Base-by-base conservation (phyloP, 2,888 invertebrate genomes). In the Sisyra terminalis region DNA sequence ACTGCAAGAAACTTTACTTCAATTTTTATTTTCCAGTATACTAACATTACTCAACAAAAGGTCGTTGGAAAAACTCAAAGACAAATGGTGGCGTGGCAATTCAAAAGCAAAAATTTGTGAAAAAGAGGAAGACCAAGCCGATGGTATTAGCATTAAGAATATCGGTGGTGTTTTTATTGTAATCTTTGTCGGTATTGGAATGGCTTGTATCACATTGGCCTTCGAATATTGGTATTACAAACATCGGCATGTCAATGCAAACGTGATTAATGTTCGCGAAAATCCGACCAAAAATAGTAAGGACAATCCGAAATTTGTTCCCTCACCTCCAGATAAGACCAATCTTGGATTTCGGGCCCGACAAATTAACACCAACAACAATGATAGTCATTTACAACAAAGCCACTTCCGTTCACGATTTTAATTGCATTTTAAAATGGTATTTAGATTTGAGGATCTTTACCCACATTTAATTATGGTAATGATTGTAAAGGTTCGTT, bases 81-180 rank as follows among this genome's bases (percentile, higher is more conserved):
- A 94, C 54, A 79, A 75, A 52, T 98, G 97, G 97, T 98, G 97
- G 97, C 84, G 78, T 52, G 78, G 81, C 48, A 92, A 92, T 54
- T 81, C 80, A 0, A 73, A 76, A 6, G 75, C 75, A 29, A 74
- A 75, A 52, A 72, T 74, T 46, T 90, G 90, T 53, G 85, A 87
- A 51, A 82, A 85, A 50, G 81, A 86, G 43, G 88, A 90, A 55
- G 87, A 92, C 56, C 90, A 94, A 57, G 87, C 87, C 3, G 96
- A 94, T 57, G 97, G 97, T 39, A 97, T 97, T 56, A 93, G 92
- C 46, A 94, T 97, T 46, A 83, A 92, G 56, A 97, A 97, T 59
- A 97, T 97, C 50, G 96, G 93, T 38, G 96, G 96, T 1, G 96
- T 97, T 0, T 97, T 97, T 59, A 90, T 97, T 42, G 93, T 97